Percentiles rank a stretch among this genome's conserved stretches.
phyloP scores from a whole-genome alignment of 2,888 invertebrate species.

The Drosophila putrida region DNA sequence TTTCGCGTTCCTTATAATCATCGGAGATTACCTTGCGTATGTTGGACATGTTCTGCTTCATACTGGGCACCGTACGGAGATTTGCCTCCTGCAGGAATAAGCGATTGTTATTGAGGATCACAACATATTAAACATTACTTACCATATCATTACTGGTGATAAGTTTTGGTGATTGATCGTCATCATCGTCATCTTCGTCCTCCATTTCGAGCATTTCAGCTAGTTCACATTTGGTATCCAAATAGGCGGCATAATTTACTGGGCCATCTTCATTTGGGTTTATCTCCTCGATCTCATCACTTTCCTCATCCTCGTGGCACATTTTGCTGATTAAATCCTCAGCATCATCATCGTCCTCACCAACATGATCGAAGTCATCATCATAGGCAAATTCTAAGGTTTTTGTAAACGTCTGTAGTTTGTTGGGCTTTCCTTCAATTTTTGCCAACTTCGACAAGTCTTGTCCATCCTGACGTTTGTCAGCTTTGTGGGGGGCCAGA shows the following conservation, averaged over 20 bases:
- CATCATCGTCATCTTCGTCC: conserved; percentile 45
- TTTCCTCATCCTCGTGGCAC: conserved; percentile 41
- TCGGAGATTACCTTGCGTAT: conserved; percentile 83
- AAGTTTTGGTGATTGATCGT: conserved; percentile 38
- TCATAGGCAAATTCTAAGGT: conserved; percentile 62
- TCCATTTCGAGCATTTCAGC: conserved; percentile 54
- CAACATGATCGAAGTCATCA: conserved; percentile 49
- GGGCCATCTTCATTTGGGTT: conserved; percentile 44
- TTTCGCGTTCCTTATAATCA: conserved; percentile 84
- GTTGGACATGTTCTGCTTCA: conserved; percentile 78
- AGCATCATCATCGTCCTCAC: conserved; percentile 46
- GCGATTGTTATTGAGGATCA: background rate
- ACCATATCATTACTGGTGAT: conserved; percentile 20
- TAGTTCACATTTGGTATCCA: conserved; percentile 53
- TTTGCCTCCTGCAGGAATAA: conserved; percentile 33
- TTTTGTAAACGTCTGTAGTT: conserved; percentile 45
- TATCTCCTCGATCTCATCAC: conserved; percentile 41
- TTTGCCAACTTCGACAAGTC: conserved; percentile 29
- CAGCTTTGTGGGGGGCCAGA: conserved; percentile 7
- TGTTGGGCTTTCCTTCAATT: conserved; percentile 34
- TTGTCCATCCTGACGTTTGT: conserved; percentile 48
- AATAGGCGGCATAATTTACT: conserved; percentile 44
- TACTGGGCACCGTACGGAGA: conserved; percentile 48
- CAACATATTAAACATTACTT: background rate
- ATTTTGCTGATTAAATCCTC: conserved; percentile 30